A percentile compares a stretch with the other conserved stretches of the same genome.
These are phyloP conservation scores for Wiebesia pumilae DNA, from an alignment of 1,140 invertebrate genomes.

Conservation along the genomic window DNA sequence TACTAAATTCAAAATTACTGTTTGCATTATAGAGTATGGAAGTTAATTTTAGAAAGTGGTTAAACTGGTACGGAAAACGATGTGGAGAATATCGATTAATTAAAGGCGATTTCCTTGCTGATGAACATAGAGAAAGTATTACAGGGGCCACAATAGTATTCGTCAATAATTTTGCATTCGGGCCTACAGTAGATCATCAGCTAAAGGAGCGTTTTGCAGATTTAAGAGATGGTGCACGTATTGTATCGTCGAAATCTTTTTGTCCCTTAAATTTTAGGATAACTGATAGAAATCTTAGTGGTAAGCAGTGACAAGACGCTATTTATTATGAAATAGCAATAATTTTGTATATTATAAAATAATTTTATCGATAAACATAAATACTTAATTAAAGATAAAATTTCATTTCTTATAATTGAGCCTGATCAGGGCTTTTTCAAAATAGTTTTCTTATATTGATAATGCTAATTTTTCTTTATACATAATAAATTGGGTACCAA, in stretches of 20 bases:
- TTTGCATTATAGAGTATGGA: constrained; percentile 85
- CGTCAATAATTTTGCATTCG: constrained; percentile 99
- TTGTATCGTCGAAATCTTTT: constrained; percentile 99
- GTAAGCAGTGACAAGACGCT: constrained; percentile 69
- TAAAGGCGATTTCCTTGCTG: constrained; percentile 94
- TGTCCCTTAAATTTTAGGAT: constrained; percentile 98
- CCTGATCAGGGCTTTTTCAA: too few relatives aligned
- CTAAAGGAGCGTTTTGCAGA: constrained; percentile 97
- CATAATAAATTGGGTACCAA: too few relatives aligned
- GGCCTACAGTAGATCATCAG: constrained; percentile 96
- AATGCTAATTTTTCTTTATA: too few relatives aligned
- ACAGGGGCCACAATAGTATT: constrained; percentile 95
- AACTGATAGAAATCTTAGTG: constrained; percentile 90
- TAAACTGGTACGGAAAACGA: constrained; percentile 97
- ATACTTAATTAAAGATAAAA: too few relatives aligned
- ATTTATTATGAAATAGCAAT: background rate
- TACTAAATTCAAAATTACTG: background rate
- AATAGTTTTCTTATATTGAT: too few relatives aligned
- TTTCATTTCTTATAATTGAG: too few relatives aligned
- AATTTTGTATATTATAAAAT: too few relatives aligned
- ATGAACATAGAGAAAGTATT: constrained; percentile 94
- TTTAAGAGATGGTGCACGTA: constrained; percentile 94
- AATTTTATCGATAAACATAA: background rate
- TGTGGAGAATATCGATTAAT: constrained; percentile 93
- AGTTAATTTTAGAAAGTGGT: constrained; percentile 91